These are phyloP conservation scores for Pheosia tremula DNA, from an alignment of 2,888 invertebrate species.

Conservation along the genomic window DNA sequence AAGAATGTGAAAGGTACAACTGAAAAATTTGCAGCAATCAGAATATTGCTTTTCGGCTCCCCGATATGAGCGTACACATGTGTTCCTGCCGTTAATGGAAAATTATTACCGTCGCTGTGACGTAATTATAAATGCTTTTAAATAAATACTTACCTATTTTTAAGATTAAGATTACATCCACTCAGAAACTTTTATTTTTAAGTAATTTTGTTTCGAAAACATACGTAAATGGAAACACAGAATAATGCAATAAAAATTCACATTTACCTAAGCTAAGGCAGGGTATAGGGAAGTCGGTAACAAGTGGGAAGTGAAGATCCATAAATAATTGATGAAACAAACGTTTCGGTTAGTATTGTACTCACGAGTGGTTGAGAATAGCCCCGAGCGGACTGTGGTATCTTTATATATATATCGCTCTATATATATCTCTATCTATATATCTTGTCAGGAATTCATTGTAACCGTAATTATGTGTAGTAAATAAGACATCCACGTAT, in stretches of 20 bases:
- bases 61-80: constrained; percentile 22
- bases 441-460: constrained; percentile 28
- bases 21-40: constrained; percentile 40
- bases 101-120: constrained; percentile 1
- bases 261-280: no score
- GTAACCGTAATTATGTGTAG: constrained; percentile 24
- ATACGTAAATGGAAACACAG: no score
- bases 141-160: no score
- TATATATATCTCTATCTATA: constrained; percentile 9
- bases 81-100: constrained; percentile 25
- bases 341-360: constrained; percentile 19
- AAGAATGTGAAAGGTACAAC: constrained; percentile 38
- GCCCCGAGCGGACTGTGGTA: constrained; percentile 26
- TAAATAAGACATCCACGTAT: constrained; percentile 6
- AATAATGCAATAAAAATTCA: no score
- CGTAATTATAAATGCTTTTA: background rate
- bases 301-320: constrained; percentile 40
- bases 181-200: no score
- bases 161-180: no score
- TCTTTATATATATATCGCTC: constrained; percentile 8
- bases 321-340: constrained; percentile 45
- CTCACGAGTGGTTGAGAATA: constrained; percentile 16
- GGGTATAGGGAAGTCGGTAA: constrained; percentile 6
- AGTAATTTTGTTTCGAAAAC: no score
- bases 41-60: constrained; percentile 28